Evolutionary conservation across 1,140 invertebrate genomes (phyloP).

Genomic region (Drosophila lacteicornis): DNA sequence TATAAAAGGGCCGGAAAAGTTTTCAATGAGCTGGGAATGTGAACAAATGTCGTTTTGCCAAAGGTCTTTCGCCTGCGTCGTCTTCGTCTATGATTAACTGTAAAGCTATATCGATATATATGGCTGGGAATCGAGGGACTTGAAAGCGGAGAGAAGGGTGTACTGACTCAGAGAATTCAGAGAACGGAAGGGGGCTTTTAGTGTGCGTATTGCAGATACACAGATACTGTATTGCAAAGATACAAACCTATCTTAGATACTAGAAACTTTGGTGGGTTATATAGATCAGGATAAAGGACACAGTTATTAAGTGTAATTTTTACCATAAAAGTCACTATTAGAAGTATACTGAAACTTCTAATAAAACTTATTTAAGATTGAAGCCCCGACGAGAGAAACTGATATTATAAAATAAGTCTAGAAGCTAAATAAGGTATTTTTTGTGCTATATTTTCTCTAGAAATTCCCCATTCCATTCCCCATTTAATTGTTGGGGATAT

Average conservation of each 20-base stretch:
- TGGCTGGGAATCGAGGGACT: too few species aligned
- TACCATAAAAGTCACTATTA: too few species aligned
- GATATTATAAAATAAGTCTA: too few species aligned
- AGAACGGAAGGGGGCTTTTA: background rate
- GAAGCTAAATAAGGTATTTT: background rate
- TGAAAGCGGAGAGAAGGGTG: background rate
- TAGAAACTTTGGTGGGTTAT: too few species aligned
- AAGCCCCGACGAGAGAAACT: too few species aligned
- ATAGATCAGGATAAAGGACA: too few species aligned
- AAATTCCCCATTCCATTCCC: background rate
- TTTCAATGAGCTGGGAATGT: conserved; percentile 42
- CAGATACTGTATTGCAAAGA: background rate
- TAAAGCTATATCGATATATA: conserved; percentile 6
- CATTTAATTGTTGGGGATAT: background rate
- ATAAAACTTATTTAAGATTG: background rate
- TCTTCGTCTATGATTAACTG: conserved; percentile 9
- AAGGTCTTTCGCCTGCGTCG: background rate
- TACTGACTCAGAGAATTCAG: conserved; percentile 8
- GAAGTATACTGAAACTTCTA: too few species aligned
- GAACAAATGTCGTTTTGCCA: conserved; percentile 44
- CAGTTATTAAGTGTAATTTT: too few species aligned
- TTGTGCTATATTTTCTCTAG: background rate
- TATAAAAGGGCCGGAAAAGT: conserved; percentile 15
- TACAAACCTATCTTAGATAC: background rate
- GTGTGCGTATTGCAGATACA: conserved; percentile 7